Evolutionary conservation across 2,888 invertebrate species (phyloP).

Genomic region (Cremastinae sp.): DNA sequence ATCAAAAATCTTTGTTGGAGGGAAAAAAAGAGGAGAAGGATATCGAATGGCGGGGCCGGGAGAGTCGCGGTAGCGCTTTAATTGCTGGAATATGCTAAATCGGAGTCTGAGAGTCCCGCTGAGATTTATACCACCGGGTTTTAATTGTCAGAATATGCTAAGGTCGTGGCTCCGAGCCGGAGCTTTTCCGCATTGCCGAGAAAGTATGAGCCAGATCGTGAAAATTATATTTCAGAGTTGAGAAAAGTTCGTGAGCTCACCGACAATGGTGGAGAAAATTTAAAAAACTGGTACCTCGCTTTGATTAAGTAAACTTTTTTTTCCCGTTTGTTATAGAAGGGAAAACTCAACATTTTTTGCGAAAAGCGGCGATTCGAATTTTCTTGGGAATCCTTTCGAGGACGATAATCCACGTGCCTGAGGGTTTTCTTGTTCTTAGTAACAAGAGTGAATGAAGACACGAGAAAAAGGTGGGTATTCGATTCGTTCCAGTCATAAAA

Average conservation of each 20-base stretch:
- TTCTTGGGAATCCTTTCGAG: conserved; percentile 41
- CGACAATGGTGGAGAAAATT: conserved; percentile 30
- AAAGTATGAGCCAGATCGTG: conserved; percentile 50
- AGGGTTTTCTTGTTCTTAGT: conserved; percentile 30
- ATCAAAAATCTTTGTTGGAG: conserved; percentile 40
- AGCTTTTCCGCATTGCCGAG: conserved; percentile 38
- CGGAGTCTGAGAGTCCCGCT: conserved; percentile 65
- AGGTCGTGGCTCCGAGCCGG: conserved; percentile 34
- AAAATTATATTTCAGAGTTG: conserved; percentile 56
- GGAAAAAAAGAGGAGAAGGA: conserved; percentile 67
- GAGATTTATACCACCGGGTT: conserved; percentile 70
- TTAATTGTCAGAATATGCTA: conserved; percentile 68
- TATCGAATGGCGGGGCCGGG: conserved; percentile 33
- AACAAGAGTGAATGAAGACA: conserved; percentile 52
- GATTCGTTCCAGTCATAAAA: conserved; percentile 69
- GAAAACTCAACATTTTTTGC: not conserved
- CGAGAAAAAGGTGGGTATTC: conserved; percentile 53
- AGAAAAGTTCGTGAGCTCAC: conserved; percentile 34
- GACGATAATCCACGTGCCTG: conserved; percentile 49
- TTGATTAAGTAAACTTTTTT: not conserved
- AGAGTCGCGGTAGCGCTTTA: conserved; percentile 67
- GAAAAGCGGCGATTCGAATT: no score
- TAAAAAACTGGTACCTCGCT: conserved; percentile 18
- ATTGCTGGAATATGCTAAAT: conserved; percentile 74
- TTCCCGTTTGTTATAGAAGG: not conserved